Evolutionary conservation across 1,140 invertebrate species (phyloP).

Genomic region (Ptiloglossa arizonensis): DNA sequence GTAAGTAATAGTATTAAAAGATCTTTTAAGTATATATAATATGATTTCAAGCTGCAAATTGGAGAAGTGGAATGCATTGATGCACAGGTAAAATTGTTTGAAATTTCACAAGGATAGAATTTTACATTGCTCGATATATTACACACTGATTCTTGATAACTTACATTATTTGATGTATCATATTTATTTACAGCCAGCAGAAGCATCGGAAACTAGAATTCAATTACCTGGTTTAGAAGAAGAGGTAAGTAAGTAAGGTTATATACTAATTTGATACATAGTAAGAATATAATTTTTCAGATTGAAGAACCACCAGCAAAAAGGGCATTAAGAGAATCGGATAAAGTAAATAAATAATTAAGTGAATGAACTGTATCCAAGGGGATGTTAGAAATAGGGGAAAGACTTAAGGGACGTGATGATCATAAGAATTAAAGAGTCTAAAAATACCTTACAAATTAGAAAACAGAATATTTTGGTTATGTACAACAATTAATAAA

Average conservation of each 20-base stretch:
- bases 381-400: conserved; percentile 51
- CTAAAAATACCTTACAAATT: conserved; percentile 76
- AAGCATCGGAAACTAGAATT: conserved; percentile 89
- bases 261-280: background rate
- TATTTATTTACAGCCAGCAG: conserved; percentile 84
- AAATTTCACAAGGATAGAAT: conserved; percentile 7
- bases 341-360: conserved; percentile 80
- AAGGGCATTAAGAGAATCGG: conserved; percentile 78
- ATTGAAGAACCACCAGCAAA: conserved; percentile 80
- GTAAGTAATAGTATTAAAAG: conserved; percentile 34
- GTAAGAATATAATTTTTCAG: conserved; percentile 65
- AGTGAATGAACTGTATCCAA: conserved; percentile 66
- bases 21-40: conserved; percentile 50
- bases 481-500: conserved; percentile 80
- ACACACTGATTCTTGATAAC: background rate
- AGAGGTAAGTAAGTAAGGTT: conserved; percentile 76
- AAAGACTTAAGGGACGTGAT: conserved; percentile 66
- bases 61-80: conserved; percentile 85
- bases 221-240: conserved; percentile 88
- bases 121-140: conserved; percentile 23
- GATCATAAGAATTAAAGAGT: conserved; percentile 66
- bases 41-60: conserved; percentile 84
- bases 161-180: conserved; percentile 11
- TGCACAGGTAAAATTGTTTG: conserved; percentile 83
- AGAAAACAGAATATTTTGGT: conserved; percentile 81